Conservation (phyloP, 2,888 invertebrate species). For the Rhabditoides inermis region DNA sequence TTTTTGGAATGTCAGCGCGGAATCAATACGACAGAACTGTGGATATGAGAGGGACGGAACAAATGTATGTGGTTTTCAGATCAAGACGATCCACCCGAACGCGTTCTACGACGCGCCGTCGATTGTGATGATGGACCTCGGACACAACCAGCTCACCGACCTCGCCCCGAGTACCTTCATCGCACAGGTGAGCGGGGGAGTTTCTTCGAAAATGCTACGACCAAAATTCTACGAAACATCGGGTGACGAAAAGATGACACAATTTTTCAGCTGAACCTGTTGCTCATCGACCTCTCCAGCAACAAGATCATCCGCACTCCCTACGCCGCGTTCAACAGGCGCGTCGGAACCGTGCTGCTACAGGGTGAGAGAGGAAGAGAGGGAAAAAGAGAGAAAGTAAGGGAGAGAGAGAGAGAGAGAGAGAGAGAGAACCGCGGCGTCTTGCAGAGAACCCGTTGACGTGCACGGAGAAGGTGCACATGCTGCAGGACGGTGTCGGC, state of each 20-base stretch:
- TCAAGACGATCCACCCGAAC: conserved; percentile 43
- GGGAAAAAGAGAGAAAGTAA: not conserved
- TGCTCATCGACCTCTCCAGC: conserved; percentile 46
- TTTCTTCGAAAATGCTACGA: too few relatives aligned
- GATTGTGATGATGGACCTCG: conserved; percentile 49
- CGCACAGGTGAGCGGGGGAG: too few relatives aligned
- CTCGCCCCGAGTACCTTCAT: conserved; percentile 47
- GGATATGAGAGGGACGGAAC: too few relatives aligned
- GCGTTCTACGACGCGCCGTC: conserved; percentile 49
- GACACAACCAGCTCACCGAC: conserved; percentile 39
- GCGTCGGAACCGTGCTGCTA: conserved; percentile 49
- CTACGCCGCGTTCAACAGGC: conserved; percentile 48
- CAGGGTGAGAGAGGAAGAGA: conserved; percentile 49
- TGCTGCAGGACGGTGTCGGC: conserved; percentile 51
- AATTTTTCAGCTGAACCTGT: conserved; percentile 48
- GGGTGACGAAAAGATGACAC: too few relatives aligned
- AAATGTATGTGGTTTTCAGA: conserved; percentile 27
- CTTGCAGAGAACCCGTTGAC: conserved; percentile 51
- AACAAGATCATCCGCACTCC: conserved; percentile 47
- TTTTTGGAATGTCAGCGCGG: not conserved
- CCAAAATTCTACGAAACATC: too few relatives aligned
- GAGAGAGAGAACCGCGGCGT: not conserved
- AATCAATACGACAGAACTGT: not conserved
- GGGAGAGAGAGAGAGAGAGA: not conserved
- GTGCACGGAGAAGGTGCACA: conserved; percentile 50